A percentile compares a stretch with the other conserved stretches of the same genome.
These are phyloP conservation scores for Corvus cornix DNA, from an alignment of 2,113 vertebrate genomes.

Conservation along the genomic window DNA sequence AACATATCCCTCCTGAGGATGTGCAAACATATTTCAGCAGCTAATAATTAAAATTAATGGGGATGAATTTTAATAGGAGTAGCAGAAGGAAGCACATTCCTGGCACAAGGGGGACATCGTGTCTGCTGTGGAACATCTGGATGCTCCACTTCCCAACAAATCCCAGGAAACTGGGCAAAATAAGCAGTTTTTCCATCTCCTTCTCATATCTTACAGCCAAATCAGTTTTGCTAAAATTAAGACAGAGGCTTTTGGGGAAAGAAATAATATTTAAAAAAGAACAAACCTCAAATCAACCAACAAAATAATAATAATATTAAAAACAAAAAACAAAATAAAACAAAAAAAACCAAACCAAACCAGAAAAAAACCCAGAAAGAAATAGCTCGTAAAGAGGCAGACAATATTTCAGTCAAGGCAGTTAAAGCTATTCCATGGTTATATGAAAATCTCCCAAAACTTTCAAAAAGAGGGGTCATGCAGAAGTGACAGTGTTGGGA, in stretches of 20 bases:
- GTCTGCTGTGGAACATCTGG: slow-evolving; percentile 3
- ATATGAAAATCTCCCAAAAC: not conserved
- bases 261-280: not conserved
- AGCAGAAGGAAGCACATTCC: not conserved
- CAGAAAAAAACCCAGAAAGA: not conserved
- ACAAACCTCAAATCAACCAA: not conserved
- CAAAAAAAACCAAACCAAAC: too few species aligned
- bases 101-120: not conserved
- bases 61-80: not conserved
- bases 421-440: not conserved
- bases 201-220: not conserved
- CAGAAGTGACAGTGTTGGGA: not conserved
- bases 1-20: not conserved
- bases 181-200: not conserved
- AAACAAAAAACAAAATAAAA: too few species aligned
- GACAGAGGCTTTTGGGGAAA: not conserved
- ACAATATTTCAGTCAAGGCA: not conserved
- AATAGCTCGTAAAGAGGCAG: not conserved
- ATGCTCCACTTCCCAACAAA: not conserved
- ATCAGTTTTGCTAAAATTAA: not conserved
- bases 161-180: not conserved
- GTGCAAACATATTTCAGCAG: slow-evolving; percentile 1
- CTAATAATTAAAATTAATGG: slow-evolving; percentile 13
- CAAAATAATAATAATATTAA: not conserved
- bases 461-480: not conserved